Evolutionary conservation across 2,888 invertebrate genomes (phyloP), one percentile per base, ranked within the genome.

Genomic region (Nineta flava): DNA sequence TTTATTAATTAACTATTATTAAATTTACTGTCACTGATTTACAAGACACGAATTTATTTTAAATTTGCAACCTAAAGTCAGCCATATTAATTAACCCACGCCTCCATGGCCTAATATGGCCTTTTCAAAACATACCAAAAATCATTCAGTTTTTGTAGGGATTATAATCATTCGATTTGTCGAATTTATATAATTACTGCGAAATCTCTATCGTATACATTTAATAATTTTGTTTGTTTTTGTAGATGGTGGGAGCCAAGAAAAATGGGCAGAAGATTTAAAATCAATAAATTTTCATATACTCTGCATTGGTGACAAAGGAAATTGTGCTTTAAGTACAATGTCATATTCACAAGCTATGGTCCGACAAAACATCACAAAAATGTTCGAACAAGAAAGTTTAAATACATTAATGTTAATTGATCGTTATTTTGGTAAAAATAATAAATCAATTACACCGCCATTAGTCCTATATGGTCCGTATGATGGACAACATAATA

Each of bases 391-490:
- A 21, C 77, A 81, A 56, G 87, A 87, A 61, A 78, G 84, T 1
- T 70, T 79, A 50, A 78, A 83, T 54, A 76, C 83, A 0, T 72
- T 88, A 38, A 70, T 80, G 12, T 76, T 79, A 55, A 69, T 87
- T 58, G 83, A 86, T 60, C 71, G 75, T 55, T 63, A 81, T 31
- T 87, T 87, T 61, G 87, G 87, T 41, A 75, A 74, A 59, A 71
- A 70, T 40, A 72, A 65, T 56, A 69, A 70, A 48, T 67, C 69
- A 3, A 72, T 74, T 13, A 78, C 74, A 0, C 72, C 75, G 0
- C 73, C 82, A 54, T 83, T 86, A 57, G 75, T 79, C 0, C 69
- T 87, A 66, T 87, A 78, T 54, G 84, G 82, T 0, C 64, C 73
- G 0, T 87, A 75, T 57, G 81, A 85, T 55, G 76, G 74, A 38